These are phyloP conservation scores for Caranx ignobilis DNA, from an alignment of 2,113 vertebrate species.

Conservation along the genomic window DNA sequence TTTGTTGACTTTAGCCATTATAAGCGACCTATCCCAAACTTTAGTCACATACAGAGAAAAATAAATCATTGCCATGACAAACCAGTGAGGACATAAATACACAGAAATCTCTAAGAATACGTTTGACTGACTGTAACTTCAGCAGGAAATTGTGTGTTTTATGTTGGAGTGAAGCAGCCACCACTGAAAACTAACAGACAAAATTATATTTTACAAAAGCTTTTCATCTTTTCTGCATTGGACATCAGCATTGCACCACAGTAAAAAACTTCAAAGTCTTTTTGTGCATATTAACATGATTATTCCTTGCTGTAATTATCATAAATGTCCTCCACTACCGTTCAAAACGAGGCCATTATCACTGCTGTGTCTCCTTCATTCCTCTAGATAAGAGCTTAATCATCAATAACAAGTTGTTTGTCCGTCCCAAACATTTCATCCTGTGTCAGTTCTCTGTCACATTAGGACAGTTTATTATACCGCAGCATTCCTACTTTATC, in stretches of 20 bases:
- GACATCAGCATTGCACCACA: neutral
- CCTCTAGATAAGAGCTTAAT: neutral
- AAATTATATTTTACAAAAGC: neutral
- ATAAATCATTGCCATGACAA: too few relatives aligned
- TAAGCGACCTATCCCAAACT: too few relatives aligned
- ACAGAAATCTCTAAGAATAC: too few relatives aligned
- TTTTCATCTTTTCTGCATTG: neutral
- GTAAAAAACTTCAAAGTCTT: neutral
- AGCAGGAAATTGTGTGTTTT: neutral
- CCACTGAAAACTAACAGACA: neutral
- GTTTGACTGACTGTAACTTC: neutral
- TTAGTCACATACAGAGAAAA: too few relatives aligned
- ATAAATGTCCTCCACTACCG: neutral
- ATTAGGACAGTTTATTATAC: neutral
- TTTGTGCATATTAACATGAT: neutral
- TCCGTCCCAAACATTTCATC: neutral
- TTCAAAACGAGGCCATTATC: neutral
- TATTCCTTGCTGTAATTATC: neutral
- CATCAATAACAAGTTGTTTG: neutral
- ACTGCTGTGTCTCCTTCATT: neutral
- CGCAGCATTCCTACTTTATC: conserved; percentile 4
- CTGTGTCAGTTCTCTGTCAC: neutral
- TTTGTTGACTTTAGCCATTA: too few relatives aligned
- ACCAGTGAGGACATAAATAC: too few relatives aligned
- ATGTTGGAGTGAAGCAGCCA: neutral